Evolutionary conservation across 1,140 invertebrate species (phyloP), one percentile per base, ranked within the genome.

Genomic region (Sycophila sp.): DNA sequence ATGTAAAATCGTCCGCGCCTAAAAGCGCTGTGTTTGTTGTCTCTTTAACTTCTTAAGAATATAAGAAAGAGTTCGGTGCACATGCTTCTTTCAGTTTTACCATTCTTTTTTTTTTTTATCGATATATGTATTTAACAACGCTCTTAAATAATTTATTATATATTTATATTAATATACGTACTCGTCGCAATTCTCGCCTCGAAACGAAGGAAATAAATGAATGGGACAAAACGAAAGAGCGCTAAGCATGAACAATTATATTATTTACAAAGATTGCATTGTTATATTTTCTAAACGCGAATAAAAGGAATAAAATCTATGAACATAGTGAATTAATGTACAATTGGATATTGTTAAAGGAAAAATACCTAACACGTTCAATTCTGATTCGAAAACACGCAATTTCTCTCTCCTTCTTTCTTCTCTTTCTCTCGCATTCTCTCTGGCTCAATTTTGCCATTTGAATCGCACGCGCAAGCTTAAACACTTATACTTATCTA

Each of bases 221-320:
- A n/a, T n/a, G n/a, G n/a, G n/a, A n/a, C n/a, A 45, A 24, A 45
- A 30, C n/a, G 17, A 36, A 42, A 32, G 32, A 45, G 10, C 24
- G 55, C 34, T 49, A 49, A 32, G 30, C 26, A 17, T 47, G 24
- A 47, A 63, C 19, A 49, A 63, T 63, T 63, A 5, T 49, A 63
- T n/a, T 63, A 63, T 63, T 26, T 63, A 47, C 60, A 63, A 63
- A 63, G 28, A 19, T 63, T 49, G 7, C 42, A 7, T n/a, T n/a
- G n/a, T n/a, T n/a, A n/a, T n/a, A n/a, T n/a, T 22, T 24, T 22
- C 42, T 32, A 63, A 47, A 40, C 56, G 56, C 19, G 40, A 6
- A 62, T 47, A 62, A 62, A 42, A 42, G n/a, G 3, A 63, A 63
- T 32, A 24, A 34, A 63, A 6, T n/a, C 49, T 36, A 4, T 13